phyloP scores from a whole-genome alignment of 1,140 invertebrate genomes.

The Alviniconcha marisindica region DNA sequence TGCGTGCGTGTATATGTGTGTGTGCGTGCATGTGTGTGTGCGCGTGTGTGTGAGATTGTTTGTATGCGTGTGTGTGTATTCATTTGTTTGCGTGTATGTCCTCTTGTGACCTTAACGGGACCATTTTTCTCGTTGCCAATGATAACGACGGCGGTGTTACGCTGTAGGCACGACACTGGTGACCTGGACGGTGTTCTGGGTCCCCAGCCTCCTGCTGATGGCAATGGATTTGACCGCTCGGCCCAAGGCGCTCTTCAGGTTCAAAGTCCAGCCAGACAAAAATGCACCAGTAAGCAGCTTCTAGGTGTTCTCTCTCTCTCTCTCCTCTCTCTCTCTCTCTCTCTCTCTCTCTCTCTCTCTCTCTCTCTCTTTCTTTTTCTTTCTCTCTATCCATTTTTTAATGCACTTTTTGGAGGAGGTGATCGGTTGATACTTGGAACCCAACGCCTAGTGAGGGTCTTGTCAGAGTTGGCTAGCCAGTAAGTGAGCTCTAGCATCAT shows the following conservation, averaged over 20 bases:
- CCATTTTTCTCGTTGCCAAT: background rate
- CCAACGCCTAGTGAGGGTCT: too few relatives aligned
- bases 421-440: too few relatives aligned
- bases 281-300: constrained; percentile 87
- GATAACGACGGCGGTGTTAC: background rate
- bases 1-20: background rate
- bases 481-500: too few relatives aligned
- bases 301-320: too few relatives aligned
- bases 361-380: too few relatives aligned
- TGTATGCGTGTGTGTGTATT: background rate
- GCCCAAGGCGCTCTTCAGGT: background rate
- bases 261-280: constrained; percentile 87
- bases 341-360: too few relatives aligned
- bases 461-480: too few relatives aligned
- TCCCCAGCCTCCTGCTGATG: background rate
- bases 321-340: too few relatives aligned
- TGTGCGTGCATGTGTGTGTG: background rate
- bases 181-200: background rate
- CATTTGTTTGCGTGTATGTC: constrained; percentile 1
- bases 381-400: too few relatives aligned
- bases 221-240: background rate
- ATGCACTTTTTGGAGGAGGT: too few relatives aligned
- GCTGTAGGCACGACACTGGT: background rate
- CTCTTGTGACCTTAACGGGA: background rate
- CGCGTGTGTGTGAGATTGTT: constrained; percentile 1